A percentile compares a stretch with the other conserved stretches of the same genome.
Evolutionary conservation across 2,797 vertebrate species (phyloP).

Genomic region (Apogon hyalosoma): DNA sequence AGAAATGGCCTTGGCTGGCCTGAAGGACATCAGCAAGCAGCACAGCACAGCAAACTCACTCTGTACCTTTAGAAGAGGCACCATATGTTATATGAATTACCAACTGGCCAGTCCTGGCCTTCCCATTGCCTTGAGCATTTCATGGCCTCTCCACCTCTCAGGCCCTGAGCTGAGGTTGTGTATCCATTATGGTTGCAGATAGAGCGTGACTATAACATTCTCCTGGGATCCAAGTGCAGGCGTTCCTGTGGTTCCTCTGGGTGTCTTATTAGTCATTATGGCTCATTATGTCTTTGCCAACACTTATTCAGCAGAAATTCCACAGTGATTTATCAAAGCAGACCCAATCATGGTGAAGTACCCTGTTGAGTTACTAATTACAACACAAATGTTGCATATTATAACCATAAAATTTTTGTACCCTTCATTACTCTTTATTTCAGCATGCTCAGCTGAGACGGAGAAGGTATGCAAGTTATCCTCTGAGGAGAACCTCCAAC

Average conservation of each 20-base stretch:
- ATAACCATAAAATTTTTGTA: conserved; percentile 6
- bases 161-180: conserved; percentile 66
- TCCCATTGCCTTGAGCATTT: conserved; percentile 55
- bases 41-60: conserved; percentile 38
- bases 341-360: conserved; percentile 18
- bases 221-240: conserved; percentile 37
- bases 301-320: conserved; percentile 64
- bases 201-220: conserved; percentile 64
- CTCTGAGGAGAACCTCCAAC: conserved; percentile 91
- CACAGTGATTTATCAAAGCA: conserved; percentile 46
- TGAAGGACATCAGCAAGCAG: conserved; percentile 61
- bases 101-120: conserved; percentile 54
- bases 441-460: conserved; percentile 91
- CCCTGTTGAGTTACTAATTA: conserved; percentile 26
- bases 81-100: conserved; percentile 82
- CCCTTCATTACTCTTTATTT: conserved; percentile 47
- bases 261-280: conserved; percentile 63
- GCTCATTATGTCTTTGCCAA: conserved; percentile 63
- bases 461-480: conserved; percentile 93
- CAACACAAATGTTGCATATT: conserved; percentile 39
- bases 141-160: conserved; percentile 62
- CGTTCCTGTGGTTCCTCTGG: conserved; percentile 53
- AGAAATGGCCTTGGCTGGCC: conserved; percentile 72
- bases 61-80: conserved; percentile 54
- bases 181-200: conserved; percentile 72